Evolutionary conservation across 2,113 vertebrate species (phyloP).

Genomic region (Vulpes vulpes): DNA sequence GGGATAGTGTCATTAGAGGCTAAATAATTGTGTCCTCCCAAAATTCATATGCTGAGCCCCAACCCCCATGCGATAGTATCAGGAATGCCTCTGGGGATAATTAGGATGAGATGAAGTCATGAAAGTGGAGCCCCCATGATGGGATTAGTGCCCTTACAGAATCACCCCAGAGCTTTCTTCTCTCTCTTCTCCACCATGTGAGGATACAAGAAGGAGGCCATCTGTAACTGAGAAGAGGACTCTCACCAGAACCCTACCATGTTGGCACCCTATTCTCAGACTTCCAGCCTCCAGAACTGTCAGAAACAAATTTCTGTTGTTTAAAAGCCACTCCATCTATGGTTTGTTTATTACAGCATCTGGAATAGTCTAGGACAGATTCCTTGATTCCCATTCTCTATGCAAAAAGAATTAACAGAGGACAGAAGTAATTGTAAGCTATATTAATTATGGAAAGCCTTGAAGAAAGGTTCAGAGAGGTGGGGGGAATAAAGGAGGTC

Average conservation of each 20-base stretch:
- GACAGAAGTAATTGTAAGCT: neutral
- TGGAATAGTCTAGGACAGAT: neutral
- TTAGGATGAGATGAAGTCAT: neutral
- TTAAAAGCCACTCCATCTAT: rapidly evolving
- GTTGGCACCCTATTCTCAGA: neutral
- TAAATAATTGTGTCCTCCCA: neutral
- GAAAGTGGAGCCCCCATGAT: no score
- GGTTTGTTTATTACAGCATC: neutral
- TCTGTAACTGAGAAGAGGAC: neutral
- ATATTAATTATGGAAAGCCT: neutral
- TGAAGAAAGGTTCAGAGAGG: neutral
- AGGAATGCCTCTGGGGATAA: neutral
- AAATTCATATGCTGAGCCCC: neutral
- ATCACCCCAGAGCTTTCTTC: neutral
- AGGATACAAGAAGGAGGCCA: neutral
- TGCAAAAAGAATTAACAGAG: neutral
- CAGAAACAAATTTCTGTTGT: neutral
- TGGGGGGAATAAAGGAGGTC: rapidly evolving
- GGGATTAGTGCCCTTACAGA: neutral
- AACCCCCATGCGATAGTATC: rapidly evolving
- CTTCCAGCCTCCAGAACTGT: neutral
- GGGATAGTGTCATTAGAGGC: rapidly evolving
- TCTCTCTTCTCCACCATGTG: neutral
- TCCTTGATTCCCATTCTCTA: neutral
- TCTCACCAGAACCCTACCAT: neutral